These are phyloP conservation scores for Caranx melampygus DNA, from an alignment of 2,113 vertebrate species.

Conservation along the genomic window DNA sequence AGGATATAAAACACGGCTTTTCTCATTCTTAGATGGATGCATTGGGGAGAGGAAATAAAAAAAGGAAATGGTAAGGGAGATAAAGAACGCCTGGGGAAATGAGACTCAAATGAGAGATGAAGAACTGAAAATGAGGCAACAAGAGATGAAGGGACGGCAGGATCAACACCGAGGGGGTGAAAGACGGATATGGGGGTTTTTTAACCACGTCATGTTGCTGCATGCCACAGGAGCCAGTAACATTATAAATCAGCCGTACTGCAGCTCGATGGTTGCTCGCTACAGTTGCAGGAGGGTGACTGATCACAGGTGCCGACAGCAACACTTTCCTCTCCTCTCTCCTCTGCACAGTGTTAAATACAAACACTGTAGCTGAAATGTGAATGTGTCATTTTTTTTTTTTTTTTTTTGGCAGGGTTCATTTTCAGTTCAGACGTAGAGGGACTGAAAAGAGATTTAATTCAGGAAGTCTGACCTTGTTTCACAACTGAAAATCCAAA, in stretches of 20 bases:
- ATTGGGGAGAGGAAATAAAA: not conserved
- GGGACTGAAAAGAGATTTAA: not conserved
- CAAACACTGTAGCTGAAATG: conserved; percentile 38
- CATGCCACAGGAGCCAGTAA: conserved; percentile 55
- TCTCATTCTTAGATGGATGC: not conserved
- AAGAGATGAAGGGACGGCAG: conserved; percentile 39
- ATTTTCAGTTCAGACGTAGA: conserved; percentile 9
- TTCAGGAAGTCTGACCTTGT: conserved; percentile 23
- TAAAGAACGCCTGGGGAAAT: conserved; percentile 30
- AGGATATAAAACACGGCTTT: not conserved
- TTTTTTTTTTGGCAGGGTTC: not conserved
- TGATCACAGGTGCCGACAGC: conserved; percentile 67
- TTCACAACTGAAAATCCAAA: not conserved
- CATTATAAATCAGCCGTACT: conserved; percentile 49
- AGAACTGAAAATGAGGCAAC: conserved; percentile 46
- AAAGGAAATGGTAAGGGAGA: conserved; percentile 23
- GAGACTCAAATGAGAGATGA: conserved; percentile 40
- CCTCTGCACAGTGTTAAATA: conserved; percentile 10
- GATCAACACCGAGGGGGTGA: conserved; percentile 34
- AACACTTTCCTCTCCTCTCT: not conserved
- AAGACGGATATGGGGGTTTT: conserved; percentile 47
- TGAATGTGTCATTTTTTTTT: not conserved
- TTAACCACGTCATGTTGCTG: conserved; percentile 65
- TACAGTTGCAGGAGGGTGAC: conserved; percentile 35
- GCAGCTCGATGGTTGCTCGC: conserved; percentile 32